phyloP scores from a whole-genome alignment of 1,140 invertebrate species.

The Diplogasteroides magnus region DNA sequence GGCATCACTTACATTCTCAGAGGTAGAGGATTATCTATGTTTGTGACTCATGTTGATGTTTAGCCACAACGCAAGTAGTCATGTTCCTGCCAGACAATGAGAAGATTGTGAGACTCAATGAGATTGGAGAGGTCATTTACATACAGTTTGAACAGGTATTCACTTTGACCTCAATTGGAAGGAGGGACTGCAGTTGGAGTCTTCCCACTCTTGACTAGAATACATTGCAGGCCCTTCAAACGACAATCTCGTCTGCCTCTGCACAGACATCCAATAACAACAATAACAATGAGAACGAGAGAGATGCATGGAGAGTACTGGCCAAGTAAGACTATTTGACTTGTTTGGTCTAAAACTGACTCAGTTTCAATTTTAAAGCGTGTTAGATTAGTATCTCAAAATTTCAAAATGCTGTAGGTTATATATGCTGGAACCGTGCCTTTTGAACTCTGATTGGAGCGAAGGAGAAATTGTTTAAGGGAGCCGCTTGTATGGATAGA shows the following conservation, averaged over 20 bases:
- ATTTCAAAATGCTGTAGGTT: too few species aligned
- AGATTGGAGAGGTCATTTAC: neutral
- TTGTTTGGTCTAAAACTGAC: too few species aligned
- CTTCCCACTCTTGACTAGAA: neutral
- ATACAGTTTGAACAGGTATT: too few species aligned
- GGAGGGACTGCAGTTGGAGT: neutral
- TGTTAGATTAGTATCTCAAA: too few species aligned
- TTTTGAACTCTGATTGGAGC: neutral
- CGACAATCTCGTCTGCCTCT: too few species aligned
- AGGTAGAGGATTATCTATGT: too few species aligned
- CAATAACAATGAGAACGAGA: constrained; percentile 35
- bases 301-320: constrained; percentile 56
- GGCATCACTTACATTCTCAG: neutral
- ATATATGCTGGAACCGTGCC: too few species aligned
- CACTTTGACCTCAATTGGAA: too few species aligned
- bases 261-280: neutral
- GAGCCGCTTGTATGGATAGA: constrained; percentile 91
- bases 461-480: neutral
- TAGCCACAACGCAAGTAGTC: neutral
- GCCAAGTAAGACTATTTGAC: constrained; percentile 58
- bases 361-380: too few species aligned
- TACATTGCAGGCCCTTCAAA: neutral
- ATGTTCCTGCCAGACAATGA: neutral
- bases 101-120: neutral
- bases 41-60: too few species aligned